Percentiles rank a stretch among this genome's conserved stretches.
Conservation (phyloP, 2,113 vertebrate genomes). For the Ariopsis seemanni region DNA sequence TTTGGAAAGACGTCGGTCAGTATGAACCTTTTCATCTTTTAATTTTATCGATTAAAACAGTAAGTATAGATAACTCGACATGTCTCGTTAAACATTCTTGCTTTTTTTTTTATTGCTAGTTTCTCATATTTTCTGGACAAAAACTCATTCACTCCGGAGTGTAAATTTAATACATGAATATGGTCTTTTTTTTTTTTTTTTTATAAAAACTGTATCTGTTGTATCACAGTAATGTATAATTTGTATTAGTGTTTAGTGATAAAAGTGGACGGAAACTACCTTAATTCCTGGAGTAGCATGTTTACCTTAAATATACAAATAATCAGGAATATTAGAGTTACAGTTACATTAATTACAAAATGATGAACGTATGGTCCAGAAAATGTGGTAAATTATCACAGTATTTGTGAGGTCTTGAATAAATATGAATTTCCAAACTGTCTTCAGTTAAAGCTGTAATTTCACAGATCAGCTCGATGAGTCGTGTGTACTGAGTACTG, state of each 20-base stretch:
- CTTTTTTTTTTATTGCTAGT: neutral
- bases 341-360: neutral
- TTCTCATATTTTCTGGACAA: conserved; percentile 13
- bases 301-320: neutral
- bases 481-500: too few species aligned
- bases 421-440: neutral
- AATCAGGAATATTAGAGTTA: neutral
- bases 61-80: neutral
- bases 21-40: neutral
- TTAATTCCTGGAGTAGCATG: neutral
- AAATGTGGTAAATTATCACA: neutral
- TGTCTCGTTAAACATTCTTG: neutral
- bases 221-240: too few species aligned
- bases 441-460: neutral
- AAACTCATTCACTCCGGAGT: neutral
- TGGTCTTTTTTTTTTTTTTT: neutral
- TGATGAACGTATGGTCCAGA: neutral
- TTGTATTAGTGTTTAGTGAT: neutral
- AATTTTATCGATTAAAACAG: neutral
- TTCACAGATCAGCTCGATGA: neutral
- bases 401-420: neutral
- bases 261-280: neutral
- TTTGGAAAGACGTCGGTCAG: neutral
- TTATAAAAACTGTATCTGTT: neutral
- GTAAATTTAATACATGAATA: neutral